Base-by-base conservation (phyloP, 2,888 invertebrate species). In the Drosophila dives region DNA sequence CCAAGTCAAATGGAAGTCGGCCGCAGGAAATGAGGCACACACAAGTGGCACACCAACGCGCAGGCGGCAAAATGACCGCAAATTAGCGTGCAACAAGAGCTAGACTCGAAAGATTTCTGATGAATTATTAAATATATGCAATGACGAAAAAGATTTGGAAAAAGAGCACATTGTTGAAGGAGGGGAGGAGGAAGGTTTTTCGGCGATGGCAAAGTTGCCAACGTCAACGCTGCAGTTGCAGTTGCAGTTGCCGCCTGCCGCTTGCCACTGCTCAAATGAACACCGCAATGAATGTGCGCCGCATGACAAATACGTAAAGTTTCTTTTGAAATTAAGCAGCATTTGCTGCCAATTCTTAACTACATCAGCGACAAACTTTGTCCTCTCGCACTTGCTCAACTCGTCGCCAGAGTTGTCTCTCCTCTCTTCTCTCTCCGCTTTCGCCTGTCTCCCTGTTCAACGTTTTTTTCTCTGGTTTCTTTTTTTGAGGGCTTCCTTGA, bases 291-390 rank as follows among this genome's bases (percentile, higher is more conserved):
- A 83, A 88, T 90, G 86, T 88, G 86, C 86, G 77, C 86, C 86
- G 87, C 87, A 87, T 87, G 89, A 89, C 89, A 87, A 87, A 89
- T 89, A 90, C 86, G 89, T 79, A 86, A 87, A 90, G 90, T 87
- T 90, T 90, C 88, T 90, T 88, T 87, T 86, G 86, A 89, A 87
- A 90, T 87, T 87, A 87, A 87, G 90, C 90, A 87, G 87, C 90
- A 89, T 90, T 87, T 87, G 87, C 90, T 88, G 89, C 89, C 90
- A 90, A 90, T 87, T 86, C 89, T 90, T 90, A 87, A 90, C 89
- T 90, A 81, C 89, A 86, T 90, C 90, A 89, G 88, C 75, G 80
- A 72, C 88, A 88, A 87, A 87, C 89, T 87, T 87, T 90, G 86
- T 90, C 89, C 89, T 90, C 77, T 61, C 75, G 50, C 65, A 56